Evolutionary conservation across 2,113 vertebrate genomes (phyloP), one percentile per base, ranked within the genome.

Genomic region (Sardina pilchardus): DNA sequence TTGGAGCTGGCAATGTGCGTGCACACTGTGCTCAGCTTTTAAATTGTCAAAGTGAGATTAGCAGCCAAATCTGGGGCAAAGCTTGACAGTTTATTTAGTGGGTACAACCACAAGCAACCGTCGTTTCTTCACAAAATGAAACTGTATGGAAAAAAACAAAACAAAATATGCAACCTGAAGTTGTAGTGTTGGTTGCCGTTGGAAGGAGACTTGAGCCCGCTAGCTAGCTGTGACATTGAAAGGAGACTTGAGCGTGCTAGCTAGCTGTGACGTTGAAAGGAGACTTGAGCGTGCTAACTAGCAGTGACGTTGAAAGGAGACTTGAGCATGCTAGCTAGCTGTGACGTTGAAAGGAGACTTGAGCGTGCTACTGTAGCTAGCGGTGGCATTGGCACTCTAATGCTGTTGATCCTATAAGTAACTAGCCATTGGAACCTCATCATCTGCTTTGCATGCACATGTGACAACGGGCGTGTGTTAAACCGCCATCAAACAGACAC

Each of bases 41-140:
- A 90, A 92, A 93, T 92, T 90, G 92, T 92, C 91, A 91, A 88
- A 88, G 86, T 86, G 88, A 91, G 89, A 90, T 90, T 91, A 89
- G 48, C 82, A 90, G 71, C 78, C 30, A 90, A 88, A 91, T 91
- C 88, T 88, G 90, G 89, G 90, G 85, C 86, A 87, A 86, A 87
- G 82, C 84, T 89, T 88, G 87, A 92, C 89, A 88, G 89, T 90
- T 90, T 87, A 90, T 90, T 91, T 90, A 88, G 84, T 6, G 80
- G 85, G 53, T 87, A 86, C 84, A 85, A 83, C 39, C 42, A 85
- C 47, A 83, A 42, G 44, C 75, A 67, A 4, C 78, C 30, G 19
- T 75, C 67, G 4, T 19, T 78, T 39, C 30, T 9, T 14, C 71
- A 78, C 30, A 78, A 71, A 78, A 78, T 30, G 63, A 30, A 71